phyloP scores from a whole-genome alignment of 2,113 vertebrate genomes.

The Hyla sarda region DNA sequence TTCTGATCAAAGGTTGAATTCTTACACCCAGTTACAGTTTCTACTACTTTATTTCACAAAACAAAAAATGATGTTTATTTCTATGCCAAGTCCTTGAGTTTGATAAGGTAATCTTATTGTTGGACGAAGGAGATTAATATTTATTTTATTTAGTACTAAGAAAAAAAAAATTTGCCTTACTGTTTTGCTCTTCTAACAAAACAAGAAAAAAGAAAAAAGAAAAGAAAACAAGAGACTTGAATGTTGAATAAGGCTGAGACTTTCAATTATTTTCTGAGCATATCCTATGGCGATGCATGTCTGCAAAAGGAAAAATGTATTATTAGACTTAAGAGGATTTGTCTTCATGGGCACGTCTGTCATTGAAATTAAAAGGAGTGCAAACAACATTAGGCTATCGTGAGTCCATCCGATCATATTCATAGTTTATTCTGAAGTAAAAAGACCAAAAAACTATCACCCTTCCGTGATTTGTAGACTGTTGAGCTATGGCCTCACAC shows the following conservation, averaged over 20 bases:
- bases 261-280: background rate
- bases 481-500: too few species aligned
- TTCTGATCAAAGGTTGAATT: constrained; percentile 7
- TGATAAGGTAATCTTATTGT: constrained; percentile 12
- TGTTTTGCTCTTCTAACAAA: background rate
- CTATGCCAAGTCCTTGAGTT: background rate
- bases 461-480: too few species aligned
- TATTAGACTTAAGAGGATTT: background rate
- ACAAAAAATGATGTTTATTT: background rate
- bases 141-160: constrained; percentile 4
- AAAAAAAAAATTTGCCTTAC: background rate
- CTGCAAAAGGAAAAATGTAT: background rate
- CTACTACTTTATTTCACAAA: background rate
- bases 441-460: background rate
- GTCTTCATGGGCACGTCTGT: background rate
- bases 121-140: background rate
- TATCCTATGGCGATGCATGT: background rate
- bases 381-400: background rate
- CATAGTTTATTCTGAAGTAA: background rate
- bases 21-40: background rate
- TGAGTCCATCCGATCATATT: background rate
- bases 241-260: background rate
- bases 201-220: too few species aligned
- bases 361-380: background rate
- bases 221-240: background rate